Percentiles rank a stretch among this genome's conserved stretches.
Evolutionary conservation across 2,888 invertebrate species (phyloP).

Genomic region (Bugula neritina): DNA sequence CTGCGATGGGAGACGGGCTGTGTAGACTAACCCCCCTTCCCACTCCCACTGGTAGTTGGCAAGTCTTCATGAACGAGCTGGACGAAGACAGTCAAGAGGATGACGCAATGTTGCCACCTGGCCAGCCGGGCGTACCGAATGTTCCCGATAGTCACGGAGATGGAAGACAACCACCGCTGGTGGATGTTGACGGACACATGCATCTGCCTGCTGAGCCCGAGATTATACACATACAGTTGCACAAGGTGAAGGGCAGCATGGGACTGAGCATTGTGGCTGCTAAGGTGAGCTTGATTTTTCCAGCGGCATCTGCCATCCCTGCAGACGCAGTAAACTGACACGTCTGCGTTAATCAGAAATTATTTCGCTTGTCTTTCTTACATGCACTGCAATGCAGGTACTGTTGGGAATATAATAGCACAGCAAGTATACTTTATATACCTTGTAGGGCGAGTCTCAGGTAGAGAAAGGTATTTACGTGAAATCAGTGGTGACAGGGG

Average conservation of each 20-base stretch:
- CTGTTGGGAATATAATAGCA: too few relatives aligned
- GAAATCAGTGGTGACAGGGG: conserved; percentile 87
- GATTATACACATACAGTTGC: conserved; percentile 76
- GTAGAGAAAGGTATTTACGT: conserved; percentile 91
- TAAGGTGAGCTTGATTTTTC: conserved; percentile 69
- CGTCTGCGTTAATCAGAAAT: too few relatives aligned
- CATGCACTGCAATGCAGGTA: too few relatives aligned
- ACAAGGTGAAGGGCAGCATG: conserved; percentile 93
- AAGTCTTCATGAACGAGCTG: conserved; percentile 73
- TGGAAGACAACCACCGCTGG: background rate
- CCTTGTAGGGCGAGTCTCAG: conserved; percentile 67
- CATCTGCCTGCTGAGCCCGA: conserved; percentile 58
- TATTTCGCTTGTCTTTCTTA: too few relatives aligned
- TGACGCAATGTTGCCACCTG: conserved; percentile 25
- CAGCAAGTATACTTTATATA: too few relatives aligned
- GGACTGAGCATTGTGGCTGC: conserved; percentile 98
- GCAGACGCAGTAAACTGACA: too few relatives aligned
- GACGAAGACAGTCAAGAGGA: conserved; percentile 30
- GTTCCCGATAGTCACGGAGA: background rate
- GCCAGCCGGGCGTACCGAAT: background rate
- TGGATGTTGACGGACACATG: background rate
- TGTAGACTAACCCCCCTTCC: conserved; percentile 86
- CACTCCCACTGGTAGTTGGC: conserved; percentile 87
- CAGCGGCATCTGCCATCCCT: too few relatives aligned
- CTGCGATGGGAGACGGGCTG: conserved; percentile 58